Percentiles rank a stretch among this genome's conserved stretches.
phyloP scores from a whole-genome alignment of 1,140 invertebrate genomes.

The Cydia amplana region DNA sequence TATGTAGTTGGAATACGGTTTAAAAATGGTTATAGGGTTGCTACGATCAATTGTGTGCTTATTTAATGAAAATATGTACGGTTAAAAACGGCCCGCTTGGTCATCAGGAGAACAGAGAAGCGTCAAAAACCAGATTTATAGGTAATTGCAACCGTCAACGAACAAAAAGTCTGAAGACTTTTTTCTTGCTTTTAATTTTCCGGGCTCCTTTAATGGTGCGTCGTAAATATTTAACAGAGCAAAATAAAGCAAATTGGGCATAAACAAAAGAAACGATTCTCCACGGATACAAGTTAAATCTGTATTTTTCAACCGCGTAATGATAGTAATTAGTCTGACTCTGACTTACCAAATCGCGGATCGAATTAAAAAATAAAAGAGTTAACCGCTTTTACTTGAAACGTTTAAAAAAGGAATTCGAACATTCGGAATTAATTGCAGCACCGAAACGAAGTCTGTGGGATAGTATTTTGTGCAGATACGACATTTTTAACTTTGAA shows the following conservation, averaged over 20 bases:
- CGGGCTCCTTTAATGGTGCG: not conserved
- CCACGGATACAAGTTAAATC: not conserved
- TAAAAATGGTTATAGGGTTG: not conserved
- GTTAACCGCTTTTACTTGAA: constrained; percentile 16
- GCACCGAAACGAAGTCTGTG: not conserved
- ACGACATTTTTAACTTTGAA: not conserved
- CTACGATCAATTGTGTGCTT: not conserved
- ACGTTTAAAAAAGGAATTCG: constrained; percentile 13
- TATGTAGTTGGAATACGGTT: not conserved
- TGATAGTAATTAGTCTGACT: constrained; percentile 19
- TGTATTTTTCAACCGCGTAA: not conserved
- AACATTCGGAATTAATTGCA: not conserved
- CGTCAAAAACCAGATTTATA: constrained; percentile 6
- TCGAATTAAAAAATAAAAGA: constrained; percentile 2
- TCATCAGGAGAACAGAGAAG: not conserved
- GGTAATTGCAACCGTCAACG: not conserved
- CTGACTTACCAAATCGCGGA: not conserved
- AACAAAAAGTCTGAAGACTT: not conserved
- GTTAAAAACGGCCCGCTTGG: too few species aligned
- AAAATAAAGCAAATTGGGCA: not conserved
- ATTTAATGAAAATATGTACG: not conserved
- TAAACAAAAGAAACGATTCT: not conserved
- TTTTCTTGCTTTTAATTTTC: not conserved
- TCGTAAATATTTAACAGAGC: constrained; percentile 1
- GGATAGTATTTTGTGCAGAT: not conserved